phyloP scores from a whole-genome alignment of 2,797 vertebrate genomes.

The Micrastur ruficollis region DNA sequence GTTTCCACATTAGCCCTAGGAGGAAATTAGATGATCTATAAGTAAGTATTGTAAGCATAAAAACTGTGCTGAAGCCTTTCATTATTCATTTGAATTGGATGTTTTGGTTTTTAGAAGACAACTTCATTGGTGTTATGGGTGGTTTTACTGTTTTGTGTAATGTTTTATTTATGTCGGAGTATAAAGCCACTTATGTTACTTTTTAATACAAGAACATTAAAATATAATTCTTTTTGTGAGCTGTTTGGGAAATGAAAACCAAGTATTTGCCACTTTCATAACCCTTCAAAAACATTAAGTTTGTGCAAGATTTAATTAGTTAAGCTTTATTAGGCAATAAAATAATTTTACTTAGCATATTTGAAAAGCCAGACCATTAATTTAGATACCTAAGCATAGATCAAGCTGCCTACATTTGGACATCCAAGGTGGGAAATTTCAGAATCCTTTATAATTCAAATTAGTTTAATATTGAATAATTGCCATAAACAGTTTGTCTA shows the following conservation, averaged over 20 bases:
- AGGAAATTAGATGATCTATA: slow-evolving; percentile 62
- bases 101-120: slow-evolving; percentile 10
- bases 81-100: slow-evolving; percentile 55
- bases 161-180: slow-evolving; percentile 27
- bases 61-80: slow-evolving; percentile 30
- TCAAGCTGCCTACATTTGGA: neutral
- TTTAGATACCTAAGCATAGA: neutral
- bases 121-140: neutral
- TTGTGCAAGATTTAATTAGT: neutral
- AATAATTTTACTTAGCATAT: neutral
- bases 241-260: neutral
- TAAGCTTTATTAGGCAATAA: neutral
- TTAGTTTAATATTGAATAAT: neutral
- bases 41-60: slow-evolving; percentile 37
- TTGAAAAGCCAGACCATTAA: neutral
- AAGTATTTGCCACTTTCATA: neutral
- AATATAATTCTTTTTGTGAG: neutral
- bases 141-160: neutral
- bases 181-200: neutral
- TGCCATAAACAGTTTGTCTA: neutral
- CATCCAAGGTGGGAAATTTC: neutral
- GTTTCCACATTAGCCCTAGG: slow-evolving; percentile 55
- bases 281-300: neutral
- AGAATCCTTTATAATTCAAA: neutral
- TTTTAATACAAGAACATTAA: neutral